Base-by-base conservation (phyloP, 2,797 vertebrate species). In the Ptychadena robeensis region DNA sequence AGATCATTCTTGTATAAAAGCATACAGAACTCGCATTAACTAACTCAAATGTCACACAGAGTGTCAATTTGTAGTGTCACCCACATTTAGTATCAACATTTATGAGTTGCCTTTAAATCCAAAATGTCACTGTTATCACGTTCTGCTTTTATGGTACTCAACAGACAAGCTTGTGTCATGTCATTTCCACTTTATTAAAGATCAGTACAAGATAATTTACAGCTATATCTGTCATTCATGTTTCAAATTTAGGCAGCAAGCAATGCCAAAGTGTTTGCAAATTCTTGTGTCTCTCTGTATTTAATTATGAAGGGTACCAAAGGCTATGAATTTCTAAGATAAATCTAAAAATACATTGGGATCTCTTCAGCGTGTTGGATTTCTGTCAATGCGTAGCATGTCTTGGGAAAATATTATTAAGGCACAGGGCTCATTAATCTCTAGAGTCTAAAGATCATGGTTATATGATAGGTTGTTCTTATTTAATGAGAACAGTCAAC, bases 401-500 rank as follows among this genome's bases (percentile, higher is more conserved):
- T 74, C 76, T 79, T 53, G 18, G 44, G 64, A 64, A 79, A 48
- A 84, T 80, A 80, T 71, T 85, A 85, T 80, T 85, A 70, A 71
- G 72, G 80, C 34, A 32, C 72, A 80, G 31, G 72, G 71, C 65
- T 85, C 77, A 85, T 85, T 85, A 85, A 85, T 80, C 78, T 80
- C 65, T 27, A 75, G 48, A 63, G 71, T 80, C 68, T 74, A 34
- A 65, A 75, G 72, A 85, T 73, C 72, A 85, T 63, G 72, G n/a
- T 80, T 85, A 80, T 80, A 70, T 70, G 72, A 80, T 75, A 80
- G 65, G 77, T 57, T 80, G 65, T 85, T 85, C 66, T 61, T 74
- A 65, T 80, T 80, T 80, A 85, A 80, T 85, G 72, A 80, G 82
- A 70, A 85, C 30, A 85, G 78, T 80, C 82, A 84, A 84, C 76